Percentiles rank a stretch among this genome's conserved stretches.
Evolutionary conservation across 2,113 vertebrate species (phyloP).

Genomic region (Nycticryphes semicollaris): DNA sequence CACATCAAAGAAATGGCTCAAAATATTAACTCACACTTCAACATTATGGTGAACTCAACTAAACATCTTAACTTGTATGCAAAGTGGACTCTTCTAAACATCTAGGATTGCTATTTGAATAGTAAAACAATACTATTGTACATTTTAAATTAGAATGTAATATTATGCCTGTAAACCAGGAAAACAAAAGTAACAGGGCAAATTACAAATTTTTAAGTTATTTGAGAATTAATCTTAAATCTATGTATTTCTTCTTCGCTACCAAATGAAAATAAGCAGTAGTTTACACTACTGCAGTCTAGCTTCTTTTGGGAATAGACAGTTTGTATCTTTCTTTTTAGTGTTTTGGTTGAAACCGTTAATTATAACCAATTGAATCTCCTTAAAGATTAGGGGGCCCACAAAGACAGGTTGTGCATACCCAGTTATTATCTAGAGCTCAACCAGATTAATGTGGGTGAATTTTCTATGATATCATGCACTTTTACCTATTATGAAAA

Average conservation of each 20-base stretch:
- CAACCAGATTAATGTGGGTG: slow-evolving; percentile 35
- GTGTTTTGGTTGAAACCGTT: slow-evolving; percentile 54
- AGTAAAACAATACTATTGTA: neutral
- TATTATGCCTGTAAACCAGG: neutral
- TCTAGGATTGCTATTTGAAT: neutral
- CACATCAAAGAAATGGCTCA: neutral
- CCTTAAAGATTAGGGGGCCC: slow-evolving; percentile 50
- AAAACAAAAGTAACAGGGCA: neutral
- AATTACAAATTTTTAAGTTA: neutral
- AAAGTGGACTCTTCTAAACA: neutral
- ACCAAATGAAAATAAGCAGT: neutral
- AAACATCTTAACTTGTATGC: neutral
- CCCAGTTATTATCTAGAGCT: slow-evolving; percentile 54
- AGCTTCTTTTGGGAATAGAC: slow-evolving; percentile 6
- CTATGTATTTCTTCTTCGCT: neutral
- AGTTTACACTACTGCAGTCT: neutral
- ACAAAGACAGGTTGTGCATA: slow-evolving; percentile 27
- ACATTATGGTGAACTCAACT: neutral
- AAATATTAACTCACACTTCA: neutral
- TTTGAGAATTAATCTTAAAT: neutral
- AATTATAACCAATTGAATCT: slow-evolving; percentile 58
- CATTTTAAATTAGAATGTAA: neutral
- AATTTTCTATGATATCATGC: slow-evolving; percentile 41
- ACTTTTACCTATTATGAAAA: slow-evolving; percentile 40
- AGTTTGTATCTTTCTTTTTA: slow-evolving; percentile 47